Evolutionary conservation across 1,140 invertebrate genomes (phyloP).

Genomic region (Zaprionus camerounensis): DNA sequence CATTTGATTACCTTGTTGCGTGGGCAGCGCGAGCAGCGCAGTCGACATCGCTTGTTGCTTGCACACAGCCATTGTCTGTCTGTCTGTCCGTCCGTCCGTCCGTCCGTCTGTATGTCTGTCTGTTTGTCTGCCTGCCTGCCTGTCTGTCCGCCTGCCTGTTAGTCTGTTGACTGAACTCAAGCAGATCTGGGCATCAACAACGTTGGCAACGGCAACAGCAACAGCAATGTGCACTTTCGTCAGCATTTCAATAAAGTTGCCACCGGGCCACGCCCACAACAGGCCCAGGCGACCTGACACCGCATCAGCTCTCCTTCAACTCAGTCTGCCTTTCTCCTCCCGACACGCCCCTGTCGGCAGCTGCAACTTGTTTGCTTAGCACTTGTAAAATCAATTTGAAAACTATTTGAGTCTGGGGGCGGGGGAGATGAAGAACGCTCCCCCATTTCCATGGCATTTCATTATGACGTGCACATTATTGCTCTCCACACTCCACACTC

Average conservation of each 20-base stretch:
- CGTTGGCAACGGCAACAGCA: not conserved
- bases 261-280: constrained; percentile 10
- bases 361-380: constrained; percentile 64
- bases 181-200: constrained; percentile 12
- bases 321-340: not conserved
- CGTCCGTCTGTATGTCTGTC: not conserved
- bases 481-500: not conserved
- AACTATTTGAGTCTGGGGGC: constrained; percentile 48
- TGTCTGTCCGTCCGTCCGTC: not conserved
- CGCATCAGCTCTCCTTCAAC: not conserved
- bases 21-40: constrained; percentile 40
- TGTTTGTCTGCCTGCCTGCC: constrained; percentile 14
- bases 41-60: constrained; percentile 30
- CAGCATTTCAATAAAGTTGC: constrained; percentile 59
- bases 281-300: not conserved
- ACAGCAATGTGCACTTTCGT: constrained; percentile 30
- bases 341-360: not conserved
- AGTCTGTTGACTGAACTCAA: constrained; percentile 5
- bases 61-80: not conserved
- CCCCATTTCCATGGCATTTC: constrained; percentile 45
- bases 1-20: constrained; percentile 82
- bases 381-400: constrained; percentile 76
- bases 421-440: constrained; percentile 17
- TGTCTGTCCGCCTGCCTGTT: constrained; percentile 6
- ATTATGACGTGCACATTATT: constrained; percentile 26